Evolutionary conservation across 2,797 vertebrate genomes (phyloP).

Genomic region (Halcyon chelicuti): DNA sequence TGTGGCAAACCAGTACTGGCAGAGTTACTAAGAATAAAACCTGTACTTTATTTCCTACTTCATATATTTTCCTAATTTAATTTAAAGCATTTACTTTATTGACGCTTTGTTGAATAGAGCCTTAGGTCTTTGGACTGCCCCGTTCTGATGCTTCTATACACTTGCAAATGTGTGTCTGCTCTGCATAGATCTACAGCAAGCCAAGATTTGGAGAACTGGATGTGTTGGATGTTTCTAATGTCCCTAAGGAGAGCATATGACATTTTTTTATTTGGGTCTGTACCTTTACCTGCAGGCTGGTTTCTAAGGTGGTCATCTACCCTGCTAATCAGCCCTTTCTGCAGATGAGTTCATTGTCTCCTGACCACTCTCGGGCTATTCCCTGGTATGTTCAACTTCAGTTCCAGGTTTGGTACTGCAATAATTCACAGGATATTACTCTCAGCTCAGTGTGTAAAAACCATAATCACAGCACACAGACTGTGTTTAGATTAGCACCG

Average conservation of each 20-base stretch:
- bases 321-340: neutral
- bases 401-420: neutral
- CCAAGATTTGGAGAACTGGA: neutral
- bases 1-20: neutral
- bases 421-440: neutral
- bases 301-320: neutral
- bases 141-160: neutral
- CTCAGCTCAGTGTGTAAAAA: neutral
- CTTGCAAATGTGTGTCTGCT: neutral
- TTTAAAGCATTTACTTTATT: neutral
- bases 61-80: neutral
- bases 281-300: neutral
- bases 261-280: neutral
- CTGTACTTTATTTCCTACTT: neutral
- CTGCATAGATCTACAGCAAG: neutral
- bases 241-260: neutral
- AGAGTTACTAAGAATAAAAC: neutral
- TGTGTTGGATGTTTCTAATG: neutral
- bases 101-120: neutral
- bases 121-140: neutral
- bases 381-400: neutral
- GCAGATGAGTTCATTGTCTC: neutral
- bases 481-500: neutral
- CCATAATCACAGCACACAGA: neutral
- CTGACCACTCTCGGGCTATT: neutral